Conservation (phyloP, 2,113 vertebrate species). For the Sorex fumeus region DNA sequence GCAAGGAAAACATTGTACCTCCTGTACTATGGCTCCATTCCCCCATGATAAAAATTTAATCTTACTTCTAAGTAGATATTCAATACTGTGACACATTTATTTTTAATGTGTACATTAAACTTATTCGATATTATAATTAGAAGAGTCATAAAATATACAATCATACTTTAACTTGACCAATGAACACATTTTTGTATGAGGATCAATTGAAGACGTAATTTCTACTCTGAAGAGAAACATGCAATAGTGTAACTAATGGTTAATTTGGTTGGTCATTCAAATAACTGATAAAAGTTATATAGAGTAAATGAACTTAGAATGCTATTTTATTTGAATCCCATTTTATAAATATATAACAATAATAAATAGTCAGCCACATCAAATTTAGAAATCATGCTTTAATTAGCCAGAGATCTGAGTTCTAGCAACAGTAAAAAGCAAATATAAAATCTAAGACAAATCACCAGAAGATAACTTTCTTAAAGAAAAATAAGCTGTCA, state of each 20-base stretch:
- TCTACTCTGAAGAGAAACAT: slow-evolving; percentile 70
- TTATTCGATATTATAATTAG: background rate
- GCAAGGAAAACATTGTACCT: too few relatives aligned
- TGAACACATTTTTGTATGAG: slow-evolving; percentile 61
- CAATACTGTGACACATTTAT: too few relatives aligned
- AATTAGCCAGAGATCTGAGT: background rate
- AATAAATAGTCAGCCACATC: slow-evolving; percentile 39
- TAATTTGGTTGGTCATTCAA: slow-evolving; percentile 8
- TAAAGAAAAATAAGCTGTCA: too few relatives aligned
- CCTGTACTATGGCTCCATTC: too few relatives aligned
- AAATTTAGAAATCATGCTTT: slow-evolving; percentile 1
- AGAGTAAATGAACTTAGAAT: slow-evolving; percentile 58
- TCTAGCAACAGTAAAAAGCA: slow-evolving; percentile 3
- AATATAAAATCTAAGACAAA: slow-evolving; percentile 51
- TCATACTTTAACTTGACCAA: slow-evolving; percentile 33
- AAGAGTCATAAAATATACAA: slow-evolving; percentile 65
- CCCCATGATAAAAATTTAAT: too few relatives aligned
- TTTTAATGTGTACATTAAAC: too few relatives aligned
- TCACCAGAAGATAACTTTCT: background rate
- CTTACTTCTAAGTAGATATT: too few relatives aligned
- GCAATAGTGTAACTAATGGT: slow-evolving; percentile 32
- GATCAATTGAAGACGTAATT: slow-evolving; percentile 11
- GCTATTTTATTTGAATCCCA: slow-evolving; percentile 39
- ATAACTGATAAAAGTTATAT: slow-evolving; percentile 63
- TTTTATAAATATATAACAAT: slow-evolving; percentile 68